Evolutionary conservation across 2,113 vertebrate species (phyloP).

Genomic region (Alligator mississippiensis): DNA sequence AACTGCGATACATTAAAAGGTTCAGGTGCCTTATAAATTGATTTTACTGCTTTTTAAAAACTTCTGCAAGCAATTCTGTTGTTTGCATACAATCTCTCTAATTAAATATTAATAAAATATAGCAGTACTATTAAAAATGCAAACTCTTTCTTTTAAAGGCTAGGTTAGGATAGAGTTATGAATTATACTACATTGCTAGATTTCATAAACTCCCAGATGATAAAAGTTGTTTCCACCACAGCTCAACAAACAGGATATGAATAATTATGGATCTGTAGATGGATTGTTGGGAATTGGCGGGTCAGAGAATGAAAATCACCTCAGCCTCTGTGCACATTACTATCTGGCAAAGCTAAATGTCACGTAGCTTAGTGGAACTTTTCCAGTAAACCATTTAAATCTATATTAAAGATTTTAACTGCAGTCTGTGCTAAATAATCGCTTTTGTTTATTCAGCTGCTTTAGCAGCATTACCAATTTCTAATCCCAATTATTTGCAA

Average conservation of each 20-base stretch:
- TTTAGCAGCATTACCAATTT: conserved; percentile 41
- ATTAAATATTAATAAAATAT: not conserved
- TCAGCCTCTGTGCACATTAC: not conserved
- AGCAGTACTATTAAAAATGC: not conserved
- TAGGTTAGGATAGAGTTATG: not conserved
- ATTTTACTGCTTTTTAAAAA: not conserved
- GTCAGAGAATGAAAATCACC: not conserved
- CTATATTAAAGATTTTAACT: not conserved
- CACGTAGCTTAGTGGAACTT: not conserved
- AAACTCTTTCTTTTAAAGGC: not conserved
- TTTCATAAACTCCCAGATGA: not conserved
- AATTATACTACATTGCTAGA: not conserved
- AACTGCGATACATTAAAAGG: not conserved
- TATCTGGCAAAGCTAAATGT: not conserved
- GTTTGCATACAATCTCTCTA: not conserved
- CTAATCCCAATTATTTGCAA: conserved; percentile 35
- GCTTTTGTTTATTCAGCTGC: conserved; percentile 17
- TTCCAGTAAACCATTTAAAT: conserved; percentile 20
- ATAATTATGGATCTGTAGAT: not conserved
- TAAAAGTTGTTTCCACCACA: not conserved
- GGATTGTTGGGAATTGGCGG: not conserved
- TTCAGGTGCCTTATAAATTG: not conserved
- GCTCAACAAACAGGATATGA: not conserved
- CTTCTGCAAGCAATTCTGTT: not conserved
- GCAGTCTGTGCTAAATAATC: conserved; percentile 5